Percentiles rank a stretch among this genome's conserved stretches.
Evolutionary conservation across 2,888 invertebrate genomes (phyloP).

Genomic region (Carpatolechia fugitivella): DNA sequence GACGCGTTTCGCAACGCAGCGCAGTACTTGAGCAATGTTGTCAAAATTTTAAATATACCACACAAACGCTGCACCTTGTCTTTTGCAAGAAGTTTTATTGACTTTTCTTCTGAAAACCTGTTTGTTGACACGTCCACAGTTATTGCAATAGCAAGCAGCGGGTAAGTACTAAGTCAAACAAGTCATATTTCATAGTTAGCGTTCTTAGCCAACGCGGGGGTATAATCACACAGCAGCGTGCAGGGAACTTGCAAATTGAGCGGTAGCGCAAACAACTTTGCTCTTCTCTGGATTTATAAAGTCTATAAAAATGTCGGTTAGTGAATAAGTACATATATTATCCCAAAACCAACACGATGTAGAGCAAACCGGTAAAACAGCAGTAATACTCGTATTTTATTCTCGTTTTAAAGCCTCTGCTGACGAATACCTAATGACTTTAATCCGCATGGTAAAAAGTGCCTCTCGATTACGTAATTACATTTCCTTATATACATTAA

Average conservation of each 20-base stretch:
- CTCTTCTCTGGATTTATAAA: too few species aligned
- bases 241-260: not conserved
- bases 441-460: too few species aligned
- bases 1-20: slow-evolving; percentile 11
- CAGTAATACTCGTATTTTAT: too few species aligned
- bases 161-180: not conserved
- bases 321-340: too few species aligned
- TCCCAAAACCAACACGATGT: too few species aligned
- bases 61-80: not conserved
- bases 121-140: slow-evolving; percentile 11
- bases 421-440: too few species aligned
- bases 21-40: slow-evolving; percentile 22
- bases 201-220: not conserved
- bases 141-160: not conserved
- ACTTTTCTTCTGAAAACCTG: slow-evolving; percentile 22
- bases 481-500: too few species aligned
- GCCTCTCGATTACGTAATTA: too few species aligned
- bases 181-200: not conserved
- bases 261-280: not conserved
- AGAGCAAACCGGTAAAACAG: too few species aligned
- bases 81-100: slow-evolving; percentile 18
- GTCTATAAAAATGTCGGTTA: too few species aligned
- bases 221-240: not conserved
- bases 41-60: slow-evolving; percentile 15
- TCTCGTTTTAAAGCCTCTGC: too few species aligned